Conservation (phyloP, 2,888 invertebrate genomes). For the Cistogaster globosa region DNA sequence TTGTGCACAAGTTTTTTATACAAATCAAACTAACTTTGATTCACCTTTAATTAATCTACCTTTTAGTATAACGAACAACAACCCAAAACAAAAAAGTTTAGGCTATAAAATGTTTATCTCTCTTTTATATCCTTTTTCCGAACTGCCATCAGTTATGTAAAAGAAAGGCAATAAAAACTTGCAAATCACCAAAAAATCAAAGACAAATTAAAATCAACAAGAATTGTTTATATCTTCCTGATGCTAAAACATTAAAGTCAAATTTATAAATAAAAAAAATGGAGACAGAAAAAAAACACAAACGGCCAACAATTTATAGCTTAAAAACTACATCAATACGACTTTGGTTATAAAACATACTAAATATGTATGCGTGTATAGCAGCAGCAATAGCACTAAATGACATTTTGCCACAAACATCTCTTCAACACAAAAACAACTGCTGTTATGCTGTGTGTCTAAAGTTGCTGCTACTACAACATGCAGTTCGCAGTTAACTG, state of each 20-base stretch:
- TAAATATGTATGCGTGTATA: conserved; percentile 21
- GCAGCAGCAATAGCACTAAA: conserved; percentile 12
- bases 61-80: background rate
- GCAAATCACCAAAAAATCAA: conserved; percentile 79
- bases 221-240: conserved; percentile 70
- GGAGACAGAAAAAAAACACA: background rate
- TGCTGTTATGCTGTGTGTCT: background rate
- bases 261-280: conserved; percentile 5
- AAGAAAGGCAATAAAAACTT: conserved; percentile 71
- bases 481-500: conserved; percentile 21
- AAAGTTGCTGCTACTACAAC: background rate
- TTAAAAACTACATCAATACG: conserved; percentile 61
- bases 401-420: conserved; percentile 24
- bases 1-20: too few relatives aligned
- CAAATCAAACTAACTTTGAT: background rate
- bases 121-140: background rate
- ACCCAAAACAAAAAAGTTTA: conserved; percentile 16
- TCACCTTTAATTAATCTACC: background rate
- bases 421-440: conserved; percentile 5
- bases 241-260: conserved; percentile 50
- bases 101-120: conserved; percentile 12
- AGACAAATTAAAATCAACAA: conserved; percentile 75
- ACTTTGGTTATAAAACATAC: conserved; percentile 58
- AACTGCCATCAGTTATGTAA: conserved; percentile 41
- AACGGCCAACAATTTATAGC: conserved; percentile 64